phyloP scores from a whole-genome alignment of 2,797 vertebrate species.

The Hemitrygon akajei region DNA sequence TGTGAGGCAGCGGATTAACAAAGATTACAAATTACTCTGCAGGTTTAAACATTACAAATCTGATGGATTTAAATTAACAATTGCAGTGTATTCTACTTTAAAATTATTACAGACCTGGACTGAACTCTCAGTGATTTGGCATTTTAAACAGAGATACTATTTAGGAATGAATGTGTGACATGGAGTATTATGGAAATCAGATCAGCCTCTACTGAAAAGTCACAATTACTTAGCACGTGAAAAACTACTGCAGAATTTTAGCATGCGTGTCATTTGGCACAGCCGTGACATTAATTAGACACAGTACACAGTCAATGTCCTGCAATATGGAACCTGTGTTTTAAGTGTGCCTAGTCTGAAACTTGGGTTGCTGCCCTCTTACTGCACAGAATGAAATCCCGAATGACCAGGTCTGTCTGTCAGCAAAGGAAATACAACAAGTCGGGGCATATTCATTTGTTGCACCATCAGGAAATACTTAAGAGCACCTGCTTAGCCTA shows the following conservation, averaged over 20 bases:
- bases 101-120: neutral
- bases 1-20: conserved; percentile 42
- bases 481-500: too few species aligned
- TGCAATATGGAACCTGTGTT: neutral
- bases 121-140: neutral
- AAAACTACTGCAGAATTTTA: neutral
- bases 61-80: conserved; percentile 14
- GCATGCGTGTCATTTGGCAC: neutral
- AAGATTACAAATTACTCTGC: conserved; percentile 39
- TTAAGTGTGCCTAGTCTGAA: conserved; percentile 15
- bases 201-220: neutral
- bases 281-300: neutral
- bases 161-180: neutral
- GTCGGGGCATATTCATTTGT: too few species aligned
- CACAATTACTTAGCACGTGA: conserved; percentile 4
- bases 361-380: conserved; percentile 40
- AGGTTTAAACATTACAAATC: conserved; percentile 18
- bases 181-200: conserved; percentile 12
- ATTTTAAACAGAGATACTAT: conserved; percentile 7
- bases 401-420: too few species aligned
- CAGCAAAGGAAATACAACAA: too few species aligned
- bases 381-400: conserved; percentile 41
- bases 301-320: neutral
- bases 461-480: too few species aligned
- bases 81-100: neutral